phyloP scores from a whole-genome alignment of 2,888 invertebrate genomes.

The Drosophila meridiana region DNA sequence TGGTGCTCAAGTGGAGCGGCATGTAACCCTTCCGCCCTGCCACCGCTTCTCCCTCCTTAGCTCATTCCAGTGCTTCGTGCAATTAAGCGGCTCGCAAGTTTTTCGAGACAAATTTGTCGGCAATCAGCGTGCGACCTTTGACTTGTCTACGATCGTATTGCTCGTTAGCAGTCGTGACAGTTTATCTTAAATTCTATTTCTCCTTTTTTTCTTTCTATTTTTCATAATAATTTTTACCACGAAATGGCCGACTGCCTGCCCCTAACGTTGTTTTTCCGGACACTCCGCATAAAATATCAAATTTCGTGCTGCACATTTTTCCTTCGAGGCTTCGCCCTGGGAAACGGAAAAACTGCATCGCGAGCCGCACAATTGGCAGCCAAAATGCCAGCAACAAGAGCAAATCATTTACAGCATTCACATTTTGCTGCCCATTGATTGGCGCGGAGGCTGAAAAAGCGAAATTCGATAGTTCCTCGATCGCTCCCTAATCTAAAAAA shows the following conservation, averaged over 20 bases:
- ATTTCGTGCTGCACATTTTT: conserved; percentile 76
- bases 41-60: conserved; percentile 11
- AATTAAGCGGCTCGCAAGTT: conserved; percentile 74
- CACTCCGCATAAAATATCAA: conserved; percentile 68
- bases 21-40: conserved; percentile 4
- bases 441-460: conserved; percentile 61
- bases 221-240: conserved; percentile 77
- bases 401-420: conserved; percentile 68
- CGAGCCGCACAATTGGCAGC: conserved; percentile 72
- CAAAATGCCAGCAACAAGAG: conserved; percentile 77
- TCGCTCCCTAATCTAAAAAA: conserved; percentile 15
- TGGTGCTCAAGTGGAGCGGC: conserved; percentile 20
- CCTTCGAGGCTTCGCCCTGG: conserved; percentile 55
- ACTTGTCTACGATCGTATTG: conserved; percentile 59
- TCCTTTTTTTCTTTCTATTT: conserved; percentile 34
- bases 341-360: conserved; percentile 45
- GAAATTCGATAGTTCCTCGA: conserved; percentile 64
- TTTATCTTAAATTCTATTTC: conserved; percentile 54
- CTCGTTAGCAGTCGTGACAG: conserved; percentile 78
- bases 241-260: conserved; percentile 58
- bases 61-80: conserved; percentile 23
- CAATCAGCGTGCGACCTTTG: conserved; percentile 73
- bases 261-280: conserved; percentile 52
- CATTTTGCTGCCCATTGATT: conserved; percentile 59
- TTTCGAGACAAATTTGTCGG: conserved; percentile 74